These are phyloP conservation scores for Porites divaricata DNA, from an alignment of 92 coral and sea anemone genomes.

Conservation along the genomic window DNA sequence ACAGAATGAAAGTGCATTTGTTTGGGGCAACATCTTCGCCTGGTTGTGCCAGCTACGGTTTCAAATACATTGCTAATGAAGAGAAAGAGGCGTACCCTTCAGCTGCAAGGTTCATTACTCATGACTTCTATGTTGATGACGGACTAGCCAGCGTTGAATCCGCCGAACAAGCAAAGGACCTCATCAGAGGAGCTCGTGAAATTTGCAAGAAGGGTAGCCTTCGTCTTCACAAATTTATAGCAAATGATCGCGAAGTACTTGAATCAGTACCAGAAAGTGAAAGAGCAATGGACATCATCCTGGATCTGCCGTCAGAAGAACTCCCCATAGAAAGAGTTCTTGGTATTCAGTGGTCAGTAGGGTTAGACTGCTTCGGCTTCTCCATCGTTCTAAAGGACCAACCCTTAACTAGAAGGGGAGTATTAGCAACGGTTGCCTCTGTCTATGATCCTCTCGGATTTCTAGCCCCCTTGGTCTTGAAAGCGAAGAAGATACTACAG, in stretches of 20 bases:
- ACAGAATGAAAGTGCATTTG: neutral
- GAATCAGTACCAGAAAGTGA: constrained; percentile 1
- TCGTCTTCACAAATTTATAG: no score
- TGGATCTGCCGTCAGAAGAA: neutral
- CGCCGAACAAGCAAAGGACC: neutral
- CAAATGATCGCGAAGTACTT: neutral
- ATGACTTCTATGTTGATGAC: neutral
- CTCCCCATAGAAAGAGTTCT: no score
- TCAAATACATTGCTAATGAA: neutral
- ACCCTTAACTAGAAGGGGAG: no score
- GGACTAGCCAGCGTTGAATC: neutral
- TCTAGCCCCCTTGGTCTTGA: no score
- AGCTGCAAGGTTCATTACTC: neutral
- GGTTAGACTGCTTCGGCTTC: no score
- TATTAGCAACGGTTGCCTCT: no score
- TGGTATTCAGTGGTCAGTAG: no score
- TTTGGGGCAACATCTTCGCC: neutral
- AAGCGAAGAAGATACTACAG: no score
- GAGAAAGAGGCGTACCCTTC: neutral
- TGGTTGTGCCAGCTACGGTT: constrained; percentile 2
- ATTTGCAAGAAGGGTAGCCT: neutral
- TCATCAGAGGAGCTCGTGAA: constrained; percentile 2
- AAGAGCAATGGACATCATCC: neutral
- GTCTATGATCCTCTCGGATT: no score
- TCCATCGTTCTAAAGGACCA: no score